phyloP scores from a whole-genome alignment of 2,113 vertebrate genomes.

The Prunella fulvescens region DNA sequence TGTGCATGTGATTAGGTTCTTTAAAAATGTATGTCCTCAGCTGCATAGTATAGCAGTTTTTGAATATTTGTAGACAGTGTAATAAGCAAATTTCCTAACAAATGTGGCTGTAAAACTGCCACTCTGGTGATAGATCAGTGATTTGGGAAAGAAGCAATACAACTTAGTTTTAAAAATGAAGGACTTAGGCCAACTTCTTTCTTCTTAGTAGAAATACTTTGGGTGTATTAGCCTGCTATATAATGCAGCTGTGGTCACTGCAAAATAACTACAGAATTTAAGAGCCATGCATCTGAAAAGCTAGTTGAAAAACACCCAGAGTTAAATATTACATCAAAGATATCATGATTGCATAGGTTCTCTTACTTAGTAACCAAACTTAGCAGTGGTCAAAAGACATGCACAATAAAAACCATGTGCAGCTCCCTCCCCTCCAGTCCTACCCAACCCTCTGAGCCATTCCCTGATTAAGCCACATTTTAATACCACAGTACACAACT shows the following conservation, averaged over 20 bases:
- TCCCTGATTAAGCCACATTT: slow-evolving; percentile 22
- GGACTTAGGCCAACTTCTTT: not conserved
- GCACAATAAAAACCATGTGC: slow-evolving; percentile 3
- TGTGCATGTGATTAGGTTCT: not conserved
- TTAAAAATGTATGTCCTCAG: slow-evolving; percentile 1
- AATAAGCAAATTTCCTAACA: not conserved
- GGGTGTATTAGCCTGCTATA: not conserved
- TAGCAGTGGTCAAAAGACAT: slow-evolving; percentile 38
- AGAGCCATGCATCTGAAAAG: slow-evolving; percentile 55
- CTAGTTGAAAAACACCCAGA: not conserved
- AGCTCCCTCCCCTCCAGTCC: not conserved
- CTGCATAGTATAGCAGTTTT: slow-evolving; percentile 19
- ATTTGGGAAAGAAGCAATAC: not conserved
- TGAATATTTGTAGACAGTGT: not conserved
- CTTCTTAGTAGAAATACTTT: not conserved
- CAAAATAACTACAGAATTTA: slow-evolving; percentile 20
- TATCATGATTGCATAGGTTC: slow-evolving; percentile 71
- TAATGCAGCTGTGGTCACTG: slow-evolving; percentile 28
- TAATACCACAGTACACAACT: slow-evolving; percentile 18
- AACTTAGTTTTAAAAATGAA: not conserved
- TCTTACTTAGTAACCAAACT: slow-evolving; percentile 41
- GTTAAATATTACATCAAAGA: not conserved
- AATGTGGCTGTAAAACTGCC: not conserved
- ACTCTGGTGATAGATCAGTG: not conserved
- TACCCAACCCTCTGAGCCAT: slow-evolving; percentile 51